phyloP scores from a whole-genome alignment of 2,888 invertebrate genomes.

The Azorinus chamasolen region DNA sequence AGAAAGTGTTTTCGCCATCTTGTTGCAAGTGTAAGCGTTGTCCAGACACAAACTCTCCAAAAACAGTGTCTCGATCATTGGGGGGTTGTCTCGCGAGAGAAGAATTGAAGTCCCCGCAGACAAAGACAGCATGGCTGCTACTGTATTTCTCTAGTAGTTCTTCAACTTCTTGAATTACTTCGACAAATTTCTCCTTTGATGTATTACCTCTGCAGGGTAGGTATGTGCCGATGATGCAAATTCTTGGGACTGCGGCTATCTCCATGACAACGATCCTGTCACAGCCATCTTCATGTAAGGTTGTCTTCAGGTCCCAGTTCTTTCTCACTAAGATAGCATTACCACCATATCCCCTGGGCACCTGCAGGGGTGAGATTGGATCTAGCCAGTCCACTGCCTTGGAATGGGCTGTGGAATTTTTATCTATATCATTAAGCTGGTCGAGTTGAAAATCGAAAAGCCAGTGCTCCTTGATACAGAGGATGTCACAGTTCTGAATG shows the following conservation, averaged over 20 bases:
- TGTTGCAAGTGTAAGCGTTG: neutral
- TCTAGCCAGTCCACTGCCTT: slow-evolving; percentile 9
- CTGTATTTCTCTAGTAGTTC: slow-evolving; percentile 9
- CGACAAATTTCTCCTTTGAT: neutral
- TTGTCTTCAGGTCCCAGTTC: neutral
- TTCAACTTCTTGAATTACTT: slow-evolving; percentile 2
- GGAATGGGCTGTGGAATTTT: too few species aligned
- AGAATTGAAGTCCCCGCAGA: slow-evolving; percentile 7
- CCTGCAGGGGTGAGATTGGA: slow-evolving; percentile 3
- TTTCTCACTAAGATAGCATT: neutral
- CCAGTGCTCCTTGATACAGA: too few species aligned
- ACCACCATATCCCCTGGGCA: slow-evolving; percentile 13
- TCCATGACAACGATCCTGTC: neutral
- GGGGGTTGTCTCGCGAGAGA: neutral
- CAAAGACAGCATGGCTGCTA: slow-evolving; percentile 4
- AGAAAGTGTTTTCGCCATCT: neutral
- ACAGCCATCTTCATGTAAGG: slow-evolving; percentile 2
- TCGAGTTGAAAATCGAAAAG: too few species aligned
- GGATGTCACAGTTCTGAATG: too few species aligned
- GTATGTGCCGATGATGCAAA: slow-evolving; percentile 2
- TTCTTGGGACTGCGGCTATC: neutral
- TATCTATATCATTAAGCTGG: too few species aligned
- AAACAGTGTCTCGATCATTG: slow-evolving; percentile 1
- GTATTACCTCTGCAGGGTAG: slow-evolving; percentile 7
- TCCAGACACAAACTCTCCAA: neutral